A percentile compares a stretch with the other conserved stretches of the same genome.
Conservation (phyloP, 1,140 invertebrate species). For the Aricia agestis region DNA sequence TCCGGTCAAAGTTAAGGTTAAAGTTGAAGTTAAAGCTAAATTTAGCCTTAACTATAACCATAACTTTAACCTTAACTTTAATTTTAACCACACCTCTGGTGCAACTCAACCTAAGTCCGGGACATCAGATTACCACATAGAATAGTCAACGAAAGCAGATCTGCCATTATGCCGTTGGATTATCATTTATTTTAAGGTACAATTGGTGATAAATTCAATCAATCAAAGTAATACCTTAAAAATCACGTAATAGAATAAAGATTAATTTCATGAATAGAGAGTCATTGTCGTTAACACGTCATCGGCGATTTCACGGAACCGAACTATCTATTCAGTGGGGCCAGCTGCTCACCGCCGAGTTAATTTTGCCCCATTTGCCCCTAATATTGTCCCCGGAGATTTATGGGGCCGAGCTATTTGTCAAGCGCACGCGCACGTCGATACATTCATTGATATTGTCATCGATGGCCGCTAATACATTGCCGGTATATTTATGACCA, state of each 20-base stretch:
- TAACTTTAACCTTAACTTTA: too few species aligned
- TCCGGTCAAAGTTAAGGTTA: too few species aligned
- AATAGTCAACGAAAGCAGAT: too few species aligned
- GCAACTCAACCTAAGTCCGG: too few species aligned
- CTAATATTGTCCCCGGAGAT: slow-evolving; percentile 45
- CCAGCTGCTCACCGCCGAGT: slow-evolving; percentile 40
- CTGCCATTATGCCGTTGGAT: too few species aligned
- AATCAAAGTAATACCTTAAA: neutral
- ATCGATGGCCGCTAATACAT: slow-evolving; percentile 14
- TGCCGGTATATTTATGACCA: neutral
- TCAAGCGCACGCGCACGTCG: slow-evolving; percentile 33
- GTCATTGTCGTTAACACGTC: slow-evolving; percentile 35
- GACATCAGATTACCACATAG: too few species aligned
- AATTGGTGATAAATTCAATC: too few species aligned
- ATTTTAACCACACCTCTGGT: too few species aligned
- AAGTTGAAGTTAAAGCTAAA: too few species aligned
- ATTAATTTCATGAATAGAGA: slow-evolving; percentile 16
- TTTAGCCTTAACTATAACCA: too few species aligned
- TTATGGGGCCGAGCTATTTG: slow-evolving; percentile 38
- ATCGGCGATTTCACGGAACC: slow-evolving; percentile 39
- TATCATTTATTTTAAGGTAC: too few species aligned
- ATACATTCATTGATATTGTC: neutral
- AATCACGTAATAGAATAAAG: neutral
- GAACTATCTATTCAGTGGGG: slow-evolving; percentile 38
- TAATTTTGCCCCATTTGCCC: slow-evolving; percentile 43